These are phyloP conservation scores for Hiodon alosoides DNA, from an alignment of 2,113 vertebrate genomes.

Conservation along the genomic window DNA sequence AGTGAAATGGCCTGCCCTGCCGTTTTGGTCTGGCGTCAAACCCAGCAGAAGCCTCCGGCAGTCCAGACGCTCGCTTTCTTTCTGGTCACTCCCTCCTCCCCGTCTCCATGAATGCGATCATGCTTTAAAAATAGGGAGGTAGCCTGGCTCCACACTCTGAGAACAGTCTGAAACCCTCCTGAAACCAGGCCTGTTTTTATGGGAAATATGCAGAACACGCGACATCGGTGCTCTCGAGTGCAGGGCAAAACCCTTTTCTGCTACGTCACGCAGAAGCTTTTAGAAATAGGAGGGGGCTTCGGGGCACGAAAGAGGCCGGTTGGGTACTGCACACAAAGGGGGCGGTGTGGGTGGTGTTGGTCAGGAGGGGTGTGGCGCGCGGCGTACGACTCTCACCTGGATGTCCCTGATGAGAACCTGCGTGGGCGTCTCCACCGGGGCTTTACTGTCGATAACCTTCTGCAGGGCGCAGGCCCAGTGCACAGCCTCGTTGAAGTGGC, in stretches of 20 bases:
- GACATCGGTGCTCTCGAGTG: neutral
- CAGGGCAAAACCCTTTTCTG: neutral
- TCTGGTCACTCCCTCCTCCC: neutral
- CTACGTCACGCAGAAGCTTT: neutral
- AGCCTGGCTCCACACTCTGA: neutral
- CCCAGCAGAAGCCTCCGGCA: neutral
- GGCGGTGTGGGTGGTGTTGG: too few species aligned
- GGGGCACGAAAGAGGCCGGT: too few species aligned
- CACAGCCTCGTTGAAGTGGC: constrained; percentile 84
- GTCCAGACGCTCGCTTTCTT: neutral
- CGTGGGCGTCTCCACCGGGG: constrained; percentile 85
- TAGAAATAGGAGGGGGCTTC: too few species aligned
- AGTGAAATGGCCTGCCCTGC: neutral
- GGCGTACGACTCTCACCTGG: constrained; percentile 61
- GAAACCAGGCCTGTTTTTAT: constrained; percentile 9
- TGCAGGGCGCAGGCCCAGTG: constrained; percentile 87
- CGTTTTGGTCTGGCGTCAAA: neutral
- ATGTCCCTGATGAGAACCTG: constrained; percentile 88
- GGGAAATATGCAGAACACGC: neutral
- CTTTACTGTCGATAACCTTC: constrained; percentile 88
- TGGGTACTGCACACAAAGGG: too few species aligned
- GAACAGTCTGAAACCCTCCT: neutral
- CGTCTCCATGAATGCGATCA: neutral
- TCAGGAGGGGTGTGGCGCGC: too few species aligned
- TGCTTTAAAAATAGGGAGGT: constrained; percentile 15